phyloP scores from a whole-genome alignment of 2,888 invertebrate species.

The Lycaena phlaeas region DNA sequence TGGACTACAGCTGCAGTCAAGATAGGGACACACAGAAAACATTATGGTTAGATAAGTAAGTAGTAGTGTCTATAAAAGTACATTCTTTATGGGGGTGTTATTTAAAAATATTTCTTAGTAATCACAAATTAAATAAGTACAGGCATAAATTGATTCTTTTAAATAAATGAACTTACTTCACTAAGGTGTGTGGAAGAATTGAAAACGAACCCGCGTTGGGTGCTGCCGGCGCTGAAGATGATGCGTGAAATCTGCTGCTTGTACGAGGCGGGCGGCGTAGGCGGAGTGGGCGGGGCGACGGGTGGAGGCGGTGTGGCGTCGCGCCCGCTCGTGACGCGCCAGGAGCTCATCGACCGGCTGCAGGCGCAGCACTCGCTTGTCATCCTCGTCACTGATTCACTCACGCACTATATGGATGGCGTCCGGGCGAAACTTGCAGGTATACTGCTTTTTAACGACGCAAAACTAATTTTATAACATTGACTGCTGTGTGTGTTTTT shows the following conservation, averaged over 20 bases:
- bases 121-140: no score
- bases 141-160: no score
- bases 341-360: conserved; percentile 89
- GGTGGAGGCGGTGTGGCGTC: no score
- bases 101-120: no score
- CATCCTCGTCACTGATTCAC: conserved; percentile 93
- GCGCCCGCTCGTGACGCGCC: conserved; percentile 67
- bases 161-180: no score
- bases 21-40: conserved; percentile 97
- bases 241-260: conserved; percentile 96
- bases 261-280: conserved; percentile 85
- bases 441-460: no score
- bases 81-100: no score
- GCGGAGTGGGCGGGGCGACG: conserved; percentile 32
- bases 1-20: conserved; percentile 98
- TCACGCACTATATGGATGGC: conserved; percentile 91
- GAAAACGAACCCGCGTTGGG: conserved; percentile 91
- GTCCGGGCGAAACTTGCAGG: conserved; percentile 74
- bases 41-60: conserved; percentile 90
- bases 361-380: conserved; percentile 95
- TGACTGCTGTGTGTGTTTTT: no score
- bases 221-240: conserved; percentile 93
- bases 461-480: no score
- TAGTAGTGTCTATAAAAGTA: no score
- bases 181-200: conserved; percentile 92